Evolutionary conservation across 2,888 invertebrate species (phyloP).

Genomic region (Netelia inedita): DNA sequence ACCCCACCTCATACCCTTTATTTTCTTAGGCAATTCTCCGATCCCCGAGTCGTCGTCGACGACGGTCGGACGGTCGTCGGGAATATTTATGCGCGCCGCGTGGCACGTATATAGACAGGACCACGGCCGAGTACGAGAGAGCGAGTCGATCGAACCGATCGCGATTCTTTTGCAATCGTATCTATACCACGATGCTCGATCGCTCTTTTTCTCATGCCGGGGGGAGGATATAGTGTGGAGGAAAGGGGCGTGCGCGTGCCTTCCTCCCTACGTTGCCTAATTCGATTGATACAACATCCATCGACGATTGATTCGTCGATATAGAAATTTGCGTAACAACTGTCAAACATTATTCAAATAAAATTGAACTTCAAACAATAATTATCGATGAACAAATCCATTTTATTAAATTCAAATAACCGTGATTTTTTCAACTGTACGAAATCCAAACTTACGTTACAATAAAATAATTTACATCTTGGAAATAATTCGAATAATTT

Average conservation of each 20-base stretch:
- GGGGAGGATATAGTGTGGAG: neutral
- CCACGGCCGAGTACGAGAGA: slow-evolving; percentile 31
- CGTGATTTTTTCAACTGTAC: too few relatives aligned
- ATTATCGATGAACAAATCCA: too few relatives aligned
- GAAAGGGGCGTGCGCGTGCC: slow-evolving; percentile 45
- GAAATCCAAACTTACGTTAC: too few relatives aligned
- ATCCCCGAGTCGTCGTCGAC: slow-evolving; percentile 47
- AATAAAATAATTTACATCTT: too few relatives aligned
- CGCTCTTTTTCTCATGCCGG: slow-evolving; percentile 71
- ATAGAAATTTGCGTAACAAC: too few relatives aligned
- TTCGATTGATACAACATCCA: slow-evolving; percentile 45
- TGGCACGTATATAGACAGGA: slow-evolving; percentile 72
- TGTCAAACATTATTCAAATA: too few relatives aligned
- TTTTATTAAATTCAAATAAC: too few relatives aligned
- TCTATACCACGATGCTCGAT: slow-evolving; percentile 54
- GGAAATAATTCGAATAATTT: too few relatives aligned
- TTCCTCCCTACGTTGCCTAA: slow-evolving; percentile 15
- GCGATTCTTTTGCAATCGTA: slow-evolving; percentile 74
- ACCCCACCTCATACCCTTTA: slow-evolving; percentile 42
- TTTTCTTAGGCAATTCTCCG: slow-evolving; percentile 77
- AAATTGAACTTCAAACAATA: too few relatives aligned
- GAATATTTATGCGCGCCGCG: slow-evolving; percentile 83
- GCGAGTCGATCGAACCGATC: slow-evolving; percentile 56
- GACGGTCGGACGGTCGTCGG: slow-evolving; percentile 57
- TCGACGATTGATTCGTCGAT: too few relatives aligned